Conservation (phyloP, 2,888 invertebrate species). For the Acholoe squamosa region DNA sequence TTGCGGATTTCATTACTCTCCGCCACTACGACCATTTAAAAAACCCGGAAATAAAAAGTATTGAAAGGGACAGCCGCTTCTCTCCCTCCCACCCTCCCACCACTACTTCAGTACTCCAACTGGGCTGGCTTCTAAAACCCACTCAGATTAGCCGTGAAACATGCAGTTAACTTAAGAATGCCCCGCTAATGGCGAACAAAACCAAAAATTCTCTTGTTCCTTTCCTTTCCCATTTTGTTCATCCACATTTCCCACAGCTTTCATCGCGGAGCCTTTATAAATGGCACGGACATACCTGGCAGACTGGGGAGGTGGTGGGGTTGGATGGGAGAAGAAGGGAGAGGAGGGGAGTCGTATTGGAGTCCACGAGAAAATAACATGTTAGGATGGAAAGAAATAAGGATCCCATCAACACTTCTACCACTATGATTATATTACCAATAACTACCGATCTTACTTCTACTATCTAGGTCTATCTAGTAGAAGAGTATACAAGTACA, state of each 20-base stretch:
- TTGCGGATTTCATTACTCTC: conserved; percentile 29
- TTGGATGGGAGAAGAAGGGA: neutral
- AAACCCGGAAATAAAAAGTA: conserved; percentile 34
- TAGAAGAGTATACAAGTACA: neutral
- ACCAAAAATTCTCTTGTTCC: conserved; percentile 9
- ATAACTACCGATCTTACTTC: neutral
- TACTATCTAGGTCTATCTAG: neutral
- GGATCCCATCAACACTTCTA: neutral
- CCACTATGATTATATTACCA: neutral
- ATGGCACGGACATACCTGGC: neutral
- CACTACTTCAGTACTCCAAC: neutral
- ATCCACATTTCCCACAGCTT: neutral
- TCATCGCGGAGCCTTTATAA: neutral
- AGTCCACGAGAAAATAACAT: neutral
- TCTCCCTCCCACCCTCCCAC: neutral
- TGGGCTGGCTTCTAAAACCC: neutral
- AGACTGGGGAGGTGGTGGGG: neutral
- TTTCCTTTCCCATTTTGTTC: neutral
- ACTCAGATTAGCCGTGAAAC: neutral
- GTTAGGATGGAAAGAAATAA: neutral
- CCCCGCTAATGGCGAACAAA: conserved; percentile 18
- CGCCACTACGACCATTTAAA: neutral
- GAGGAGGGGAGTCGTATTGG: neutral
- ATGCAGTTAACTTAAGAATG: conserved; percentile 41
- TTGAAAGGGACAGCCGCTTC: neutral